Conservation (phyloP, 2,797 vertebrate genomes). For the Lithobates sylvaticus region DNA sequence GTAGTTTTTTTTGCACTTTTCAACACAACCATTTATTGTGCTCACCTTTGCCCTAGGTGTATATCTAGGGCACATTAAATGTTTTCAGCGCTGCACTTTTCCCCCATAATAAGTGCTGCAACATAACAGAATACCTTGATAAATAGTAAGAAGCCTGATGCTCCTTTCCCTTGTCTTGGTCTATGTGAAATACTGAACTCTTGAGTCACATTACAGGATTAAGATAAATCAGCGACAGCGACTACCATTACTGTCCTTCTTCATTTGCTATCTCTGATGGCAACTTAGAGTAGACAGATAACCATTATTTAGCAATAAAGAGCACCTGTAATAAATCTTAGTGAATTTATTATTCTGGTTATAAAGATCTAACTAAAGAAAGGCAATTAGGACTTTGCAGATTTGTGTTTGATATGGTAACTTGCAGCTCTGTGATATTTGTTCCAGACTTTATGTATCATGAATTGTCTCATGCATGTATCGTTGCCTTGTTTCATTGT, state of each 20-base stretch:
- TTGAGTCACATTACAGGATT: conserved; percentile 47
- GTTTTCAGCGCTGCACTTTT: too few relatives aligned
- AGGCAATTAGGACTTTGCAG: conserved; percentile 88
- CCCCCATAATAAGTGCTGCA: background rate
- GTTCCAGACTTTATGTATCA: background rate
- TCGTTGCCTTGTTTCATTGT: background rate
- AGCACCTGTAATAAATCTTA: conserved; percentile 7
- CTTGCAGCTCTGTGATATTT: background rate
- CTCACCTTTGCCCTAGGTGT: too few relatives aligned
- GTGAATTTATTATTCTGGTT: conserved; percentile 64
- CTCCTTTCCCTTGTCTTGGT: conserved; percentile 39
- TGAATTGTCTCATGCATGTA: background rate
- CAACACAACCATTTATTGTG: too few relatives aligned
- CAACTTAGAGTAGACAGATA: conserved; percentile 31
- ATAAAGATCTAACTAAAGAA: conserved; percentile 8
- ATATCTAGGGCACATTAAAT: too few relatives aligned
- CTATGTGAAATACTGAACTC: conserved; percentile 42
- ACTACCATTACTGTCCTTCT: conserved; percentile 25
- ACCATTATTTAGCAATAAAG: conserved; percentile 37
- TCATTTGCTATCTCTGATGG: conserved; percentile 23
- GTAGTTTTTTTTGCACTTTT: too few relatives aligned
- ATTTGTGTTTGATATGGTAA: conserved; percentile 35
- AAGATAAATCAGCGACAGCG: conserved; percentile 41
- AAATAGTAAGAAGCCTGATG: background rate
- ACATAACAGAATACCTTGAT: conserved; percentile 22